Conservation (phyloP, 1,140 invertebrate species). For the Propsilocerus akamusi region DNA sequence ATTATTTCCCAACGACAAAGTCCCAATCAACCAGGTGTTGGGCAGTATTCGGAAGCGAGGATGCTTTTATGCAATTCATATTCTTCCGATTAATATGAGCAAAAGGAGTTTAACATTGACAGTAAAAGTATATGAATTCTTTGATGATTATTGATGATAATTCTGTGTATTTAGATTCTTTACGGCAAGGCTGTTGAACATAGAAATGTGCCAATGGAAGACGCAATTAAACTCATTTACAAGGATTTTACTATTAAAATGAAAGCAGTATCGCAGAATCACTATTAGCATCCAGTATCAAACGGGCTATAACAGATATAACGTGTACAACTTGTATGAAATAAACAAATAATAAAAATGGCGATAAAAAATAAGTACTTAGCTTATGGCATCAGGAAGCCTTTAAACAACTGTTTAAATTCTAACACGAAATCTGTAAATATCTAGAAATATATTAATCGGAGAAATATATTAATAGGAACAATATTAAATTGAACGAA, state of each 20-base stretch:
- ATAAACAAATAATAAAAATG: no score
- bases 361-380: no score
- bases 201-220: conserved; percentile 85
- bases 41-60: conserved; percentile 71
- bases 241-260: conserved; percentile 67
- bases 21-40: conserved; percentile 63
- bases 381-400: no score
- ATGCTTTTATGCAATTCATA: conserved; percentile 73
- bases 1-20: conserved; percentile 75
- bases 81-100: conserved; percentile 68
- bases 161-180: conserved; percentile 38
- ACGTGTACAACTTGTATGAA: no score
- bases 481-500: no score
- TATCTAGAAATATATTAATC: no score
- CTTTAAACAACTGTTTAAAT: no score
- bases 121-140: neutral
- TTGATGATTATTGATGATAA: neutral
- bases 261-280: no score
- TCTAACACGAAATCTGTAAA: no score
- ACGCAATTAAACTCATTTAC: conserved; percentile 59
- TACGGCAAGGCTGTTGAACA: conserved; percentile 81
- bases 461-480: no score
- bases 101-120: conserved; percentile 70
- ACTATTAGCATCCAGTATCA: no score
- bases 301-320: no score